phyloP scores from a whole-genome alignment of 1,140 invertebrate species.

The Drosophila triauraria region DNA sequence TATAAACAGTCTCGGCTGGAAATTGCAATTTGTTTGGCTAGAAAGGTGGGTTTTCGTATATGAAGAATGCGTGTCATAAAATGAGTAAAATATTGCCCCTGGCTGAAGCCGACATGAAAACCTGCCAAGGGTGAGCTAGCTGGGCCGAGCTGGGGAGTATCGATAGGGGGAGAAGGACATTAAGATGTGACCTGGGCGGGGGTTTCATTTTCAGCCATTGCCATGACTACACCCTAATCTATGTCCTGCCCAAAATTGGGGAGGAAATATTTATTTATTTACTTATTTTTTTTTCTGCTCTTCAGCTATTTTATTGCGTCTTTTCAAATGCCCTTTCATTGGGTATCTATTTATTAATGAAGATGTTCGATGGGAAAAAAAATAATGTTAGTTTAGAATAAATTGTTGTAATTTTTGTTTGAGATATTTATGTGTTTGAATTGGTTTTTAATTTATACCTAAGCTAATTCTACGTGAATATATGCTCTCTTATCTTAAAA shows the following conservation, averaged over 20 bases:
- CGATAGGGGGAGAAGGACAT: constrained; percentile 45
- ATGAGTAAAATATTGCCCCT: constrained; percentile 65
- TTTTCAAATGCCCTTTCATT: constrained; percentile 6
- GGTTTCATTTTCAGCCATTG: constrained; percentile 37
- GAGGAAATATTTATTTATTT: constrained; percentile 63
- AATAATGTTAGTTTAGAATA: too few relatives aligned
- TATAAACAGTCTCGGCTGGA: constrained; percentile 20
- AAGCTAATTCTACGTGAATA: too few relatives aligned
- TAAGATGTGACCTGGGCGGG: constrained; percentile 40
- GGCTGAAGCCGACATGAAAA: constrained; percentile 36
- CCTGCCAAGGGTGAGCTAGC: not conserved
- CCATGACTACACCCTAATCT: constrained; percentile 76
- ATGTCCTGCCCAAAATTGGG: constrained; percentile 53
- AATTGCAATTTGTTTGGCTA: constrained; percentile 42
- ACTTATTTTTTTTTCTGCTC: constrained; percentile 39
- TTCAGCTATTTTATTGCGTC: constrained; percentile 20
- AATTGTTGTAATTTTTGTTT: too few relatives aligned
- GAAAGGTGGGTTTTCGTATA: constrained; percentile 18
- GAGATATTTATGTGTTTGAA: too few relatives aligned
- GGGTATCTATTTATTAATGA: too few relatives aligned
- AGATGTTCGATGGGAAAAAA: not conserved
- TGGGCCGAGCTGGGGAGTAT: constrained; percentile 4
- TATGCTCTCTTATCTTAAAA: too few relatives aligned
- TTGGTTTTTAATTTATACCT: too few relatives aligned
- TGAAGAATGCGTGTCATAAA: constrained; percentile 67